Evolutionary conservation across 2,113 vertebrate genomes (phyloP).

Genomic region (Vulpes ferrilata): DNA sequence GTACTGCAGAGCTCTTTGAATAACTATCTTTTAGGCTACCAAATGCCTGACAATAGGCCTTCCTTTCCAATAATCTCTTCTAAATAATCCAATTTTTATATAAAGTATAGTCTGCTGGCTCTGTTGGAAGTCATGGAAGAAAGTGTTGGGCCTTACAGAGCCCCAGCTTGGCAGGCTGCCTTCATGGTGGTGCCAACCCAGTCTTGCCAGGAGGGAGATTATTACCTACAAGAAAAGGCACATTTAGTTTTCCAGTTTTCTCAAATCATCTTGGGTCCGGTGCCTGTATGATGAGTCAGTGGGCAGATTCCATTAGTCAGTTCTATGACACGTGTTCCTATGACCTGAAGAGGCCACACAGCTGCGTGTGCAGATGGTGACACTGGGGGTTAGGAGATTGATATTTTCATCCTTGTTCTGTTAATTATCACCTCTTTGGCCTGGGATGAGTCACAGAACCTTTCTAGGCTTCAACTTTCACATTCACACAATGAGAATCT

Average conservation of each 20-base stretch:
- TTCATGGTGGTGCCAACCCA: too few species aligned
- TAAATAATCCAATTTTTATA: neutral
- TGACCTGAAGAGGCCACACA: neutral
- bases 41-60: neutral
- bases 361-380: neutral
- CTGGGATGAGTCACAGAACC: neutral
- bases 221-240: neutral
- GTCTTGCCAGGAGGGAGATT: neutral
- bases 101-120: neutral
- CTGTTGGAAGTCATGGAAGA: neutral
- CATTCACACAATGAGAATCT: neutral
- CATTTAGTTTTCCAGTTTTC: neutral
- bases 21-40: neutral
- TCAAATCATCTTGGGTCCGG: neutral
- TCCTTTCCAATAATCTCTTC: neutral
- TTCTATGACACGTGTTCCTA: neutral
- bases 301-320: neutral
- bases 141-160: neutral
- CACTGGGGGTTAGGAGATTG: neutral
- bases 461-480: neutral
- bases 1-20: neutral
- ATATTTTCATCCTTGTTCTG: neutral
- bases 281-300: neutral
- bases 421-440: neutral
- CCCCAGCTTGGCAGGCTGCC: neutral